Evolutionary conservation across 2,888 invertebrate genomes (phyloP).

Genomic region (Rhingia campestris): DNA sequence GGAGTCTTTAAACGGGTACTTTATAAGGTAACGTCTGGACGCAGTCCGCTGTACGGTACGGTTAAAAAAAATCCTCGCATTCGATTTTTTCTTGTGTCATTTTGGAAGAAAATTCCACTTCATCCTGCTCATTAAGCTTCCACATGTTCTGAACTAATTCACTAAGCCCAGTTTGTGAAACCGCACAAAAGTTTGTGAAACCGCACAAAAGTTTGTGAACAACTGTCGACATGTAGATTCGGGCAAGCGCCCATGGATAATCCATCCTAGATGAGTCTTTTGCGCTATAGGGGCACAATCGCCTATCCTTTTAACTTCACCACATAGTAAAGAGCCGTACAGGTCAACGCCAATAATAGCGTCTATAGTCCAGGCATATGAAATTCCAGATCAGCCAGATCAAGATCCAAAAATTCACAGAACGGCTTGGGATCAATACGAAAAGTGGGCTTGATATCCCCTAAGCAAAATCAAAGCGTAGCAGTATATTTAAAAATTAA

Average conservation of each 20-base stretch:
- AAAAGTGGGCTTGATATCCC: no score
- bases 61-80: conserved; percentile 32
- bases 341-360: conserved; percentile 50
- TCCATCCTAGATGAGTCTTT: conserved; percentile 10
- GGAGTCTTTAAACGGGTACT: conserved; percentile 53
- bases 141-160: conserved; percentile 42
- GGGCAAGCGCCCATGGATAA: conserved; percentile 27
- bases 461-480: conserved; percentile 49
- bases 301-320: no score
- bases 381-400: conserved; percentile 56
- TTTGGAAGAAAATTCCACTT: neutral
- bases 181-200: conserved; percentile 46
- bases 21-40: conserved; percentile 46
- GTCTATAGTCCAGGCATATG: conserved; percentile 49
- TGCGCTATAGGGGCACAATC: conserved; percentile 21
- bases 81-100: conserved; percentile 43
- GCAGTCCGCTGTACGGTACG: neutral
- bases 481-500: no score
- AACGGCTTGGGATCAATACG: conserved; percentile 2
- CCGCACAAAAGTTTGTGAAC: conserved; percentile 22
- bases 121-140: conserved; percentile 46
- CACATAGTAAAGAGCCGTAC: conserved; percentile 37
- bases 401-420: conserved; percentile 48
- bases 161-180: neutral
- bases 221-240: neutral